phyloP scores from a whole-genome alignment of 2,888 invertebrate genomes.

The Rhyacophila evoluta region DNA sequence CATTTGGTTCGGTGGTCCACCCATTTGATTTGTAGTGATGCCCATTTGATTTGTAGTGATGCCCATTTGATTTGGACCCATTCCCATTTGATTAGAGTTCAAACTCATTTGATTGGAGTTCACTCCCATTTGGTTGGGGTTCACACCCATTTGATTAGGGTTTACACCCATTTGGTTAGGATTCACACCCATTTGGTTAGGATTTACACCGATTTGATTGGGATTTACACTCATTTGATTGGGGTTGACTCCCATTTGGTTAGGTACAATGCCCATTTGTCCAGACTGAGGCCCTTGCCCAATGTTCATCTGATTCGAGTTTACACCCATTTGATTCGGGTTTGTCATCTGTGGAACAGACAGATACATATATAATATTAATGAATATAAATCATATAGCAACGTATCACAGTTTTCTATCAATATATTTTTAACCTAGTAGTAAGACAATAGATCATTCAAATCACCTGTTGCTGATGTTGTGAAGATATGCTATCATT shows the following conservation, averaged over 20 bases:
- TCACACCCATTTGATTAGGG: slow-evolving; percentile 58
- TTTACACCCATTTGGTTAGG: slow-evolving; percentile 48
- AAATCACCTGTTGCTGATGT: slow-evolving; percentile 57
- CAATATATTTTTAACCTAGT: no score
- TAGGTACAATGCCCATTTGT: slow-evolving; percentile 60
- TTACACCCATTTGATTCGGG: slow-evolving; percentile 47
- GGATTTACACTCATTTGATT: slow-evolving; percentile 54
- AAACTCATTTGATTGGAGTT: slow-evolving; percentile 44
- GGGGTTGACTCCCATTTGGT: slow-evolving; percentile 57
- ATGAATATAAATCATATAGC: no score
- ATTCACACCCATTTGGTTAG: slow-evolving; percentile 58
- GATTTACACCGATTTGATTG: slow-evolving; percentile 56
- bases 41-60: slow-evolving; percentile 59
- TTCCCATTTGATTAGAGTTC: slow-evolving; percentile 55
- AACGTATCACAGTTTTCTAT: no score
- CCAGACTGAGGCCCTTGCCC: slow-evolving; percentile 56
- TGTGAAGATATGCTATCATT: slow-evolving; percentile 54
- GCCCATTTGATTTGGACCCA: slow-evolving; percentile 56
- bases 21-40: slow-evolving; percentile 60
- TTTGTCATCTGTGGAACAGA: slow-evolving; percentile 46
- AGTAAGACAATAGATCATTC: not conserved
- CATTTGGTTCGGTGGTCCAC: slow-evolving; percentile 45
- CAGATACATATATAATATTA: no score
- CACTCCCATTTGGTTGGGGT: slow-evolving; percentile 59
- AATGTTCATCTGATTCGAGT: slow-evolving; percentile 56